These are phyloP conservation scores for Erinaceus europaeus DNA, from an alignment of 2,113 vertebrate genomes.

Conservation along the genomic window DNA sequence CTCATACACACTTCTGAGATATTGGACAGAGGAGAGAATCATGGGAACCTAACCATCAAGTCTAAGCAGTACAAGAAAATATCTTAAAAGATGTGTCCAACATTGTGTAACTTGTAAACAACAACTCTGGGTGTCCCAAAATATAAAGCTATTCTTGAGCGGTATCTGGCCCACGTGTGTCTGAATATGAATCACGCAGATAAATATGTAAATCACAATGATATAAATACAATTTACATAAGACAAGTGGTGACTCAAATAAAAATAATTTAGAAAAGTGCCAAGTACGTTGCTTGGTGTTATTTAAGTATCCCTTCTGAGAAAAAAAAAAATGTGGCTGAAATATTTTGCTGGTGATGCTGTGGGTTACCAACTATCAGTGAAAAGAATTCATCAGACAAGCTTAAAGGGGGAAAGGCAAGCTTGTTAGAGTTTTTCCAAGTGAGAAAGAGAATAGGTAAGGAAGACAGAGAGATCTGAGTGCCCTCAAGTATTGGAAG, in stretches of 20 bases:
- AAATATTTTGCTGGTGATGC: too few relatives aligned
- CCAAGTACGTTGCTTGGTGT: background rate
- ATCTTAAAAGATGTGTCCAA: too few relatives aligned
- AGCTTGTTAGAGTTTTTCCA: too few relatives aligned
- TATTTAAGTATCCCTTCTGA: background rate
- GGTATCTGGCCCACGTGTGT: background rate
- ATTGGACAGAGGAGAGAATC: background rate
- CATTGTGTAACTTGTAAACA: background rate
- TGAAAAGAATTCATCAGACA: too few relatives aligned
- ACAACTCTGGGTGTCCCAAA: background rate
- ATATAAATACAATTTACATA: background rate
- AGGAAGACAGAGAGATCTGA: too few relatives aligned
- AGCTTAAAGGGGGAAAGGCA: too few relatives aligned
- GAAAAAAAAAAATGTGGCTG: too few relatives aligned
- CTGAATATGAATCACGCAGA: background rate
- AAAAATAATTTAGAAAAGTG: slow-evolving; percentile 3
- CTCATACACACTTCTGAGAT: too few relatives aligned
- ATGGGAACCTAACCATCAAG: rapidly evolving
- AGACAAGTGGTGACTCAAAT: background rate
- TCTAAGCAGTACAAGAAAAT: background rate
- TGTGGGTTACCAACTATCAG: too few relatives aligned
- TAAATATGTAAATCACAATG: background rate
- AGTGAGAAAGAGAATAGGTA: too few relatives aligned
- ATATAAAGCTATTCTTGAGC: background rate
- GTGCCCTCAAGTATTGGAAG: too few relatives aligned